Conservation (phyloP, 2,888 invertebrate genomes). For the Magallana nippona region DNA sequence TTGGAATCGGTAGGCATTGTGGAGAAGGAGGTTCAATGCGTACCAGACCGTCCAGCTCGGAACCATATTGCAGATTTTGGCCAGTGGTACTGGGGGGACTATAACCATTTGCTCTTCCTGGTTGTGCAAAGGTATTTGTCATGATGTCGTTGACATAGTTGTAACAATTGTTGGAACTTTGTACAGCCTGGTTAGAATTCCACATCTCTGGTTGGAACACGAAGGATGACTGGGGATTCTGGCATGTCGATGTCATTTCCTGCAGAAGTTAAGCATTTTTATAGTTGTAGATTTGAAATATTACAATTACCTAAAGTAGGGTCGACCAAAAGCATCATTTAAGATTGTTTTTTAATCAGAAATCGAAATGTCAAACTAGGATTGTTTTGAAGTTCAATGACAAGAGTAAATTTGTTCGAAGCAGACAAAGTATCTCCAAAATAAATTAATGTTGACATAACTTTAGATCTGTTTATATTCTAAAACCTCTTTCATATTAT, state of each 20-base stretch:
- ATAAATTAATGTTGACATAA: too few relatives aligned
- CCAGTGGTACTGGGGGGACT: conserved; percentile 43
- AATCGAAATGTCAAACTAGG: too few relatives aligned
- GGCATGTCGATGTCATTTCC: not conserved
- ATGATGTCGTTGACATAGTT: conserved; percentile 58
- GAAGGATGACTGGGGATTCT: conserved; percentile 2
- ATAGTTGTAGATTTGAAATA: too few relatives aligned
- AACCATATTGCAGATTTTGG: conserved; percentile 47
- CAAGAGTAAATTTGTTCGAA: too few relatives aligned
- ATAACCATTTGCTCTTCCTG: conserved; percentile 54
- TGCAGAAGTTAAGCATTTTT: not conserved
- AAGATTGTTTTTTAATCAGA: too few relatives aligned
- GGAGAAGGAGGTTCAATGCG: conserved; percentile 37
- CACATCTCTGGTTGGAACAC: not conserved
- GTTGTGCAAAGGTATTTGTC: conserved; percentile 62
- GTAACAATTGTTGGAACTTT: conserved; percentile 54
- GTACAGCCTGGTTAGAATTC: not conserved
- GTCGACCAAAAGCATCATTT: too few relatives aligned
- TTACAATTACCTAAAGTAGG: too few relatives aligned
- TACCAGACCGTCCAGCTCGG: conserved; percentile 51
- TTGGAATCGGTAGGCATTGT: conserved; percentile 32
- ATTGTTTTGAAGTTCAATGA: too few relatives aligned
- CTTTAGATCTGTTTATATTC: too few relatives aligned
- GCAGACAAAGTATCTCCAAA: too few relatives aligned
- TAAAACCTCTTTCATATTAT: too few relatives aligned